Percentiles rank a stretch among this genome's conserved stretches.
Conservation (phyloP, 2,113 vertebrate species). For the Phalacrocorax brasilianus region DNA sequence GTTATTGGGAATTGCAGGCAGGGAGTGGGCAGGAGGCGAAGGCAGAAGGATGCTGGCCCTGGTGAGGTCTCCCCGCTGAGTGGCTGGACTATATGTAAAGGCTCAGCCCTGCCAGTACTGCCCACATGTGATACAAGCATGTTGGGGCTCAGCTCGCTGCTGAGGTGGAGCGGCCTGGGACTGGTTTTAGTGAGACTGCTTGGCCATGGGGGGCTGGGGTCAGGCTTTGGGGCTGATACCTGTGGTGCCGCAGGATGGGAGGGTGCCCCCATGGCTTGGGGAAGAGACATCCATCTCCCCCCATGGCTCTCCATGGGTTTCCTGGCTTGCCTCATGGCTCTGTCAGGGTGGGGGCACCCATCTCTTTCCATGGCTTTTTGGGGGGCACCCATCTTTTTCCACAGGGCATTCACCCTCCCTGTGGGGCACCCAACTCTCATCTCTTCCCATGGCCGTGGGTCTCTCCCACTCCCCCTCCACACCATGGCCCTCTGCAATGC, state of each 20-base stretch:
- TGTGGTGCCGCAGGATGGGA: too few species aligned
- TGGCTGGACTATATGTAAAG: not conserved
- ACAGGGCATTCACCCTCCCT: not conserved
- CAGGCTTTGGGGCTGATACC: not conserved
- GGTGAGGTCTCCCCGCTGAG: not conserved
- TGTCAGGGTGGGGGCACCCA: fast-evolving
- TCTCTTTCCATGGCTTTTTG: not conserved
- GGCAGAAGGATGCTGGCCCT: not conserved
- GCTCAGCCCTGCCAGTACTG: not conserved
- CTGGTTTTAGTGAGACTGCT: not conserved
- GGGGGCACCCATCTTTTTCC: not conserved
- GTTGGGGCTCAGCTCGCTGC: not conserved
- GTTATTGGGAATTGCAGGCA: fast-evolving
- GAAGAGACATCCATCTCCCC: not conserved
- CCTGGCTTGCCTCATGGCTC: too few species aligned
- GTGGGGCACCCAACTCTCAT: not conserved
- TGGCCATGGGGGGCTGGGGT: not conserved
- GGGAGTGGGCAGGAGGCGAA: not conserved
- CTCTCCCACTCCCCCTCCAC: not conserved
- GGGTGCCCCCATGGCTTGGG: not conserved
- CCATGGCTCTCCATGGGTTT: not conserved
- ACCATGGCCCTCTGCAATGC: fast-evolving
- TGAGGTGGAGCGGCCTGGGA: not conserved
- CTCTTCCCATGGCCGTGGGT: fast-evolving
- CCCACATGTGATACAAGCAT: fast-evolving